phyloP scores from a whole-genome alignment of 2,113 vertebrate species.

The Lota lota region DNA sequence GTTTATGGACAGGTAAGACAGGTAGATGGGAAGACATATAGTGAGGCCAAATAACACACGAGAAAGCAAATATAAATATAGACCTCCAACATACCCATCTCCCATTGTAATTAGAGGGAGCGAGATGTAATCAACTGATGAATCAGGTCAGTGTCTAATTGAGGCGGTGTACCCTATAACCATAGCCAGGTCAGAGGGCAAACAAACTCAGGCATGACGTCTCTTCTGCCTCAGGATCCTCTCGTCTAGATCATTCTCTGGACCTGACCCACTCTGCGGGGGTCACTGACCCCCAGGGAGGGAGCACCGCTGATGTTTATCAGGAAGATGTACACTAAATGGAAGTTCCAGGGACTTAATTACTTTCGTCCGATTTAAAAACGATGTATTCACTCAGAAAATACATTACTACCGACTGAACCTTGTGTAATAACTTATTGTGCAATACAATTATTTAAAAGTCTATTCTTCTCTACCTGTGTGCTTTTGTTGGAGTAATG shows the following conservation, averaged over 20 bases:
- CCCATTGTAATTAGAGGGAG: too few species aligned
- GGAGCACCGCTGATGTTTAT: conserved; percentile 24
- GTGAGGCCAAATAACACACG: too few species aligned
- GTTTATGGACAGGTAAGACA: too few species aligned
- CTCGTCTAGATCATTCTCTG: conserved; percentile 11
- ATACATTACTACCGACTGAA: background rate
- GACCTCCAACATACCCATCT: background rate
- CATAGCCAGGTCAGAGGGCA: too few species aligned
- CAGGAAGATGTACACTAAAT: background rate
- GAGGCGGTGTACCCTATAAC: too few species aligned
- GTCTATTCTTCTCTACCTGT: background rate
- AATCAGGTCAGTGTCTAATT: too few species aligned
- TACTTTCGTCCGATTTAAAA: background rate
- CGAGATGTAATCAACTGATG: too few species aligned
- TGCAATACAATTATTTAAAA: conserved; percentile 21
- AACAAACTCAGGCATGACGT: too few species aligned
- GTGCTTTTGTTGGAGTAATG: background rate
- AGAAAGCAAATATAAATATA: too few species aligned
- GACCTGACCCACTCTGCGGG: background rate
- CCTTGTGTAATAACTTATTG: background rate
- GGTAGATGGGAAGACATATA: too few species aligned
- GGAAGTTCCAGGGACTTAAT: background rate
- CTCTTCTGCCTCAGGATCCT: background rate
- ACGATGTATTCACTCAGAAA: too few species aligned
- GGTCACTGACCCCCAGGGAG: conserved; percentile 1